Evolutionary conservation across 2,888 invertebrate species (phyloP), one percentile per base, ranked within the genome.

Genomic region (Ephialtes manifestator): DNA sequence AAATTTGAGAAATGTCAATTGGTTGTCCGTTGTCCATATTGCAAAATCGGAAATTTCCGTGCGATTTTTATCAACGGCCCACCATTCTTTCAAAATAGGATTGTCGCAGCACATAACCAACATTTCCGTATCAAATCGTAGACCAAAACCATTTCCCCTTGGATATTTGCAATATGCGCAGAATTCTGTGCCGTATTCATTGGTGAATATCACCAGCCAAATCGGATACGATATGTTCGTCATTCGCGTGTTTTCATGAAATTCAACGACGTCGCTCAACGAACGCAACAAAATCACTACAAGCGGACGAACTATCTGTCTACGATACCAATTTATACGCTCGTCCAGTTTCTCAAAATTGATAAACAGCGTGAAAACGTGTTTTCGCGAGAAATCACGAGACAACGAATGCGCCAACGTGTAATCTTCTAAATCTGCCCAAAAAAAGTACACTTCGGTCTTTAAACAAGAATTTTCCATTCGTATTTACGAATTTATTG

Each of bases 191-290:
- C 28, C 76, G 3, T 53, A 48, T 2, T 82, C 58, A 18, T 84
- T 60, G 24, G 79, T 43, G 24, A 92, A 92, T 60, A 92, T 83
- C 11, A 92, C 53, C 7, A 92, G 39, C 92, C 92, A 92, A 5
- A 86, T 58, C 15, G 89, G 86, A 4, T 85, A 86, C 7, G 87
- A 86, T 35, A n/a, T n/a, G n/a, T n/a, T n/a, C n/a, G n/a, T n/a
- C n/a, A n/a, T n/a, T n/a, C n/a, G n/a, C n/a, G n/a, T n/a, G n/a
- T n/a, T n/a, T n/a, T n/a, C n/a, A n/a, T n/a, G n/a, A n/a, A n/a
- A n/a, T n/a, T n/a, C n/a, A n/a, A n/a, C n/a, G n/a, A n/a, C n/a
- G n/a, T n/a, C n/a, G n/a, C n/a, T n/a, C n/a, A n/a, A n/a, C n/a
- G 87, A 83, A 4, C 78, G 46, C 0, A 90, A 81, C 4, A 89